These are phyloP conservation scores for Hypothenemus hampei DNA, from an alignment of 1,140 invertebrate species.

Conservation along the genomic window DNA sequence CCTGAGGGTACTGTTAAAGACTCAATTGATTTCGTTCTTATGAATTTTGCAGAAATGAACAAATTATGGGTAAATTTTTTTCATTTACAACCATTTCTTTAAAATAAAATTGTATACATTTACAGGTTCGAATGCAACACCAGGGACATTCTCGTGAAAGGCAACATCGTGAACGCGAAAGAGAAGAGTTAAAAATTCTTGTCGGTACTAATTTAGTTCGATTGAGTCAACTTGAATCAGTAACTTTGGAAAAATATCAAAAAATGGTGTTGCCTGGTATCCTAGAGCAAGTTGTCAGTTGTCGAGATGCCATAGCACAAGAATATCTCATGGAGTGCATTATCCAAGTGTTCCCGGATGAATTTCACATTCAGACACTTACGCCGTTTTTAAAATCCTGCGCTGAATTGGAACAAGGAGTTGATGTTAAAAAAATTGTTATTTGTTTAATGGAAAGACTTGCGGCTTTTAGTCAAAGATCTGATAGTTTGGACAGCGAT, in stretches of 20 bases:
- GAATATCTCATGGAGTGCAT: conserved; percentile 99
- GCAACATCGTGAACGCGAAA: conserved; percentile 90
- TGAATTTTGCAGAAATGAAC: conserved; percentile 99
- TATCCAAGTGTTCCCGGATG: conserved; percentile 99
- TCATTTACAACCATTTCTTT: background rate
- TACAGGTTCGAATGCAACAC: conserved; percentile 94
- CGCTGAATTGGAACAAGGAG: conserved; percentile 89
- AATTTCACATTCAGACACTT: conserved; percentile 95
- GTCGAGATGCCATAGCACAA: conserved; percentile 96
- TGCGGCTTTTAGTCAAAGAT: conserved; percentile 73
- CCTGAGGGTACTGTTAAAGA: conserved; percentile 75
- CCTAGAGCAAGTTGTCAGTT: conserved; percentile 92
- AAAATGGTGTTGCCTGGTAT: conserved; percentile 86
- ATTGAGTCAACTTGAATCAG: conserved; percentile 92
- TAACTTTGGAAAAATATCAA: conserved; percentile 89
- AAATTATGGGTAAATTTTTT: conserved; percentile 79
- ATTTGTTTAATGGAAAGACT: conserved; percentile 94
- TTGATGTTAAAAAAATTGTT: conserved; percentile 98
- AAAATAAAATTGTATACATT: background rate
- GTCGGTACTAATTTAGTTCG: conserved; percentile 96
- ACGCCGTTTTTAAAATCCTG: conserved; percentile 95
- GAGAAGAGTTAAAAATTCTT: conserved; percentile 91
- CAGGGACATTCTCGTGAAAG: conserved; percentile 88
- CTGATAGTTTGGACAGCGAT: conserved; percentile 46
- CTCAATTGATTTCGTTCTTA: conserved; percentile 95